Evolutionary conservation across 2,888 invertebrate species (phyloP).

Genomic region (Colletes collaris): DNA sequence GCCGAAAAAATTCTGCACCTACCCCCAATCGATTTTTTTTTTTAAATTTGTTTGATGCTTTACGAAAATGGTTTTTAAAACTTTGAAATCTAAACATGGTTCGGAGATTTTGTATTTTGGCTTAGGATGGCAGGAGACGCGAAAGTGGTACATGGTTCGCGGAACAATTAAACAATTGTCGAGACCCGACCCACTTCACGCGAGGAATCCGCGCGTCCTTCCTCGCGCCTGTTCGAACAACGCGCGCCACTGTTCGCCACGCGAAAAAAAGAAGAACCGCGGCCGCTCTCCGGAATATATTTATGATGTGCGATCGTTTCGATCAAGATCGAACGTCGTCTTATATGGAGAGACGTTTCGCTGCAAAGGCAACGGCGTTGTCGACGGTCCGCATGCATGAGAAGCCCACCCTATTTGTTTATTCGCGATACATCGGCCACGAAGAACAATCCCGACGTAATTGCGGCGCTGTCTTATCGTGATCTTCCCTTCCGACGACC

Average conservation of each 20-base stretch:
- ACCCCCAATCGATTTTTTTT: no score
- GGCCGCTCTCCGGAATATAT: slow-evolving; percentile 37
- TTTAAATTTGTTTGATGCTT: no score
- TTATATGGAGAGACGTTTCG: slow-evolving; percentile 51
- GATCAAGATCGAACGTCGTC: slow-evolving; percentile 57
- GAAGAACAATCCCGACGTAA: slow-evolving; percentile 26
- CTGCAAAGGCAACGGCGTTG: slow-evolving; percentile 36
- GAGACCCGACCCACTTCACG: slow-evolving; percentile 64
- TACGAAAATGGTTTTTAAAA: no score
- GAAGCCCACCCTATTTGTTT: slow-evolving; percentile 37
- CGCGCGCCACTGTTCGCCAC: slow-evolving; percentile 56
- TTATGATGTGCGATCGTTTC: slow-evolving; percentile 37
- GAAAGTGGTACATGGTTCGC: slow-evolving; percentile 58
- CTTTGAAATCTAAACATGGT: no score
- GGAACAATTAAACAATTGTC: slow-evolving; percentile 74
- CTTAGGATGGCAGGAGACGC: slow-evolving; percentile 24
- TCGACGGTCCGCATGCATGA: slow-evolving; percentile 16
- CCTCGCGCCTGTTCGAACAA: slow-evolving; percentile 52
- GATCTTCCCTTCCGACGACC: slow-evolving; percentile 17
- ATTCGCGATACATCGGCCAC: slow-evolving; percentile 30
- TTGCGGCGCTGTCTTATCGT: slow-evolving; percentile 21
- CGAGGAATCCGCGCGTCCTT: slow-evolving; percentile 51
- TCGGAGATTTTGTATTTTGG: no score
- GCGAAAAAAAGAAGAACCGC: slow-evolving; percentile 10
- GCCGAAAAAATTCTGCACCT: no score